Base-by-base conservation (phyloP, 2,888 invertebrate species). In the Danaus chrysippus region DNA sequence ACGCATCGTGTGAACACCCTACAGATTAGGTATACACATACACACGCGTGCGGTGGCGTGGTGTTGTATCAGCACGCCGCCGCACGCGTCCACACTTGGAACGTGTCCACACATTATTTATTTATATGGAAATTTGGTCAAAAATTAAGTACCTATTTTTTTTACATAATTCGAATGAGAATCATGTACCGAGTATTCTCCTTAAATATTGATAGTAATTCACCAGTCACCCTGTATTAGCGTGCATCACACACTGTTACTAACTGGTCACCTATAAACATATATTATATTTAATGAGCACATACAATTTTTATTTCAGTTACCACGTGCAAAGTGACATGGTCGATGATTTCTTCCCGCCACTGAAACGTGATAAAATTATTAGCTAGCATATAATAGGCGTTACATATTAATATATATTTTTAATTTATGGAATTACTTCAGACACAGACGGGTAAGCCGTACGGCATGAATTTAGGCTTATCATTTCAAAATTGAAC, bases 251-350 rank as follows among this genome's bases (percentile, higher is more conserved):
- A 17, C 17, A 15, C 49, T 17, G 49, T 49, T 10, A 49, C 49
- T 49, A 49, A 49, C 49, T 17, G 8, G 11, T 49, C 49, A 19
- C 58, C 55, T 42, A 42, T 54, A 41, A 52, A 57, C 49, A 44
- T 34, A 23, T 55, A 58, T 64, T 19, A n/a, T 56, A 44, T 15
- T 66, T 62, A 55, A 67, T 58, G 66, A 66, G 49, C 44, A 41
- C n/a, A 17, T 44, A 46, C 79, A 81, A 87, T 92, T 93, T 92
- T 92, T 93, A 93, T 95, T 95, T 90, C 95, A 97, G 97, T 93
- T 97, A 97, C 94, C 93, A 95, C 92, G 96, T 96, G 93, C 97
- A 97, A 93, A 96, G 96, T 92, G 93, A 95, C 93, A 95, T 95
- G 92, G 96, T 97, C 92, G 96, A 97, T 94, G 96, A 96, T 92